Percentiles rank a stretch among this genome's conserved stretches.
phyloP scores from a whole-genome alignment of 2,113 vertebrate species.

The Gymnogyps californianus region DNA sequence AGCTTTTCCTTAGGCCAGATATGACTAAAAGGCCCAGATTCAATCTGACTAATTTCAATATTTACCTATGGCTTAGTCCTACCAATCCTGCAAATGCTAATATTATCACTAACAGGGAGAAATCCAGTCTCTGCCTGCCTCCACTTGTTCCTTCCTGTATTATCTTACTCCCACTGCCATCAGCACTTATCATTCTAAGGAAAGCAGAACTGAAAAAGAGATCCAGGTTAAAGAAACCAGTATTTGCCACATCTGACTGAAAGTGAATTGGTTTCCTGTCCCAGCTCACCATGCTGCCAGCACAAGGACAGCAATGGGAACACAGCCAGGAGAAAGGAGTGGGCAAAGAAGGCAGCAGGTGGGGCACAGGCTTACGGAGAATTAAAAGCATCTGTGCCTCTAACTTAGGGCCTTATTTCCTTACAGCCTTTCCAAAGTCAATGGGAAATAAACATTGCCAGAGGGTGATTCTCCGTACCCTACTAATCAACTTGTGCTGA shows the following conservation, averaged over 20 bases:
- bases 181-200: neutral
- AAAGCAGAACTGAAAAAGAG: slow-evolving; percentile 1
- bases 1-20: neutral
- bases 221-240: neutral
- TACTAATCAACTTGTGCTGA: neutral
- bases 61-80: neutral
- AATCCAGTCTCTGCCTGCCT: neutral
- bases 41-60: neutral
- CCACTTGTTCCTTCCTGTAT: neutral
- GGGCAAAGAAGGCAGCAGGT: neutral
- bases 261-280: neutral
- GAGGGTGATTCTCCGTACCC: neutral
- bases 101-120: neutral
- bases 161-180: neutral
- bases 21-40: neutral
- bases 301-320: neutral
- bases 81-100: neutral
- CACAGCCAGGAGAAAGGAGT: neutral
- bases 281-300: neutral
- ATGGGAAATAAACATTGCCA: neutral
- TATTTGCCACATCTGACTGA: neutral
- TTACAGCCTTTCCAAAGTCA: neutral
- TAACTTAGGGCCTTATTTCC: neutral
- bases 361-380: neutral
- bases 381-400: neutral